Base-by-base conservation (phyloP, 1,140 invertebrate species). In the Acyrthosiphon pisum region DNA sequence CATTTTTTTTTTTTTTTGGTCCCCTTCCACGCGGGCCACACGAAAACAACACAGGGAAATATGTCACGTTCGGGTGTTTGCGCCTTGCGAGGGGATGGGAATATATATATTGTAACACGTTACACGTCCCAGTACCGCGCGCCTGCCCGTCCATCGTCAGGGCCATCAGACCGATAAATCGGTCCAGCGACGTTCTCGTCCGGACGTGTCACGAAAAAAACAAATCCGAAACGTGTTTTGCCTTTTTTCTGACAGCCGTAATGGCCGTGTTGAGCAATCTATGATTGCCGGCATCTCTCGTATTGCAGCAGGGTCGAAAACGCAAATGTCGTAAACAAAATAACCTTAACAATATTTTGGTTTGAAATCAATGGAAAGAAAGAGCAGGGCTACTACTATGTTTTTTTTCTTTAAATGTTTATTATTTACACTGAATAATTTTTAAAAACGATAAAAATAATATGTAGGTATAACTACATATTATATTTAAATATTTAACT, bases 31-130 rank as follows among this genome's bases (percentile, higher is more conserved):
- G 41, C 23, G 50, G 35, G 50, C 88, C 86, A 87, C 86, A 91
- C 76, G 90, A 50, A 93, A 93, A 93, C 81, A 84, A 86, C 81
- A 56, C 91, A 86, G 20, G 91, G 91, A 93, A 93, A 93, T 86
- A 93, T 86, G 91, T 93, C 91, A 93, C 91, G 91, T 93, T 93
- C 81, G 89, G 89, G 89, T 68, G 89, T 90, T 56, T 60, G 50
- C 41, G 88, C 88, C 88, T 68, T 41, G 2, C 53, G 41, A 68
- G 56, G 89, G 89, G 89, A 26, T 56, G 48, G 14, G 88, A 44
- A 56, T 90, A 56, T 89, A 87, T 48, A 89, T 88, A 60, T 90
- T 90, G 50, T 60, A 60, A 90, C 88, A 90, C 89, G 53, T 90
- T 90, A 89, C n/a, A 87, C 37, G 6, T 53, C 46, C n/a, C 3